Conservation (phyloP, 2,888 invertebrate genomes). For the Sesia bembeciformis region DNA sequence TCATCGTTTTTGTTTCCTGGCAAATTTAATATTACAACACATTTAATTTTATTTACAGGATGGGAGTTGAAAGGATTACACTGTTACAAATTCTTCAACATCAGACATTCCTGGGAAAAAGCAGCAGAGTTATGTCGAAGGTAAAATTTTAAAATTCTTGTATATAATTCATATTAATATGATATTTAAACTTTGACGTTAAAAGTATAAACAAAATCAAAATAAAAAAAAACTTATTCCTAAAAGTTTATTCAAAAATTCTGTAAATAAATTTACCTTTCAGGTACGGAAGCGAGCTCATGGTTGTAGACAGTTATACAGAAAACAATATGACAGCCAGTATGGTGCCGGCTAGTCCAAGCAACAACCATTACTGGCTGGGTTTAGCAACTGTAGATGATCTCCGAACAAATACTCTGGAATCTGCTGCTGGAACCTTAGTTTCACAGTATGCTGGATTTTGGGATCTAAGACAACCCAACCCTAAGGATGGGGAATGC, state of each 20-base stretch:
- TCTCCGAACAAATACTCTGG: slow-evolving; percentile 93
- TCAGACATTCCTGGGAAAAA: slow-evolving; percentile 96
- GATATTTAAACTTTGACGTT: background rate
- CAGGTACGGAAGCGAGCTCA: slow-evolving; percentile 96
- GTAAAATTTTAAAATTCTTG: slow-evolving; percentile 64
- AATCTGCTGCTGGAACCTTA: slow-evolving; percentile 91
- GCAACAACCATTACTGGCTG: slow-evolving; percentile 89
- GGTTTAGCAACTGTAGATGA: slow-evolving; percentile 93
- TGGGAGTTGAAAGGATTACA: slow-evolving; percentile 94
- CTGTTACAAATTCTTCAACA: slow-evolving; percentile 97
- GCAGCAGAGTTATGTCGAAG: slow-evolving; percentile 95
- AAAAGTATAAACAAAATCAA: slow-evolving; percentile 28
- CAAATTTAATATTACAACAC: too few species aligned
- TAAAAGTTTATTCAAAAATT: background rate
- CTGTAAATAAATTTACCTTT: slow-evolving; percentile 13
- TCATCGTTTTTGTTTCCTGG: too few species aligned
- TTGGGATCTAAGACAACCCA: slow-evolving; percentile 93
- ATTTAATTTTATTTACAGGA: slow-evolving; percentile 75
- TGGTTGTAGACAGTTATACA: slow-evolving; percentile 90
- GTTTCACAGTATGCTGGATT: slow-evolving; percentile 96
- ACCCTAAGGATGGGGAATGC: slow-evolving; percentile 91
- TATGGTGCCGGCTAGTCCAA: slow-evolving; percentile 81
- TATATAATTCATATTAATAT: background rate
- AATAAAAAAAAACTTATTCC: background rate
- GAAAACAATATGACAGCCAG: slow-evolving; percentile 94